Base-by-base conservation (phyloP, 2,888 invertebrate species). In the Exephanes ischioxanthus region DNA sequence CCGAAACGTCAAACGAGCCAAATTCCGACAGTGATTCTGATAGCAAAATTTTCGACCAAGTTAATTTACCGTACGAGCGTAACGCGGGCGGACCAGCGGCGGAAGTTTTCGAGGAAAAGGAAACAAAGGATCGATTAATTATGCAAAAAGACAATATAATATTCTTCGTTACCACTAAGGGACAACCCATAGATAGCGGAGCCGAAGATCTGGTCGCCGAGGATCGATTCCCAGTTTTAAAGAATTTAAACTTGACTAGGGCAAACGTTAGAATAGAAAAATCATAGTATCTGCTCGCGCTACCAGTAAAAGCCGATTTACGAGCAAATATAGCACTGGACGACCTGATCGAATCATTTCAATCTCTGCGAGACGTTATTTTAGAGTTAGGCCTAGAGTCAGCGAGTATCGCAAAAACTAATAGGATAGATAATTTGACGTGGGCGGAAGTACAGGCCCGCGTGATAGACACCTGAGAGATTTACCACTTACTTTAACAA, bases 121-220 rank as follows among this genome's bases (percentile, higher is more conserved):
- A 82, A 53, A 78, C 78, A 22, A 26, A 79, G 9, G 86, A 84
- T 19, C 55, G 66, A 30, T n/a, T 84, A 0, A 51, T 19, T 1
- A 86, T 81, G 86, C 58, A 61, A 16, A 86, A 68, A 11, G 84
- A 83, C n/a, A 84, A 86, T n/a, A 14, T 83, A 0, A 78, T 77
- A 22, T 73, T 11, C 63, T 78, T 86, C 7, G 33, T 71, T 1
- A 83, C 78, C 0, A 66, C 75, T 3, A 71, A 66, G 16, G 68
- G 68, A 0, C 73, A 86, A n/a, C 14, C 77, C 0, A 7, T 75
- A 22, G 86, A 81, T 26, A 83, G 61, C 22, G 83, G 83, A 9
- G 83, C 81, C 1, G 48, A 41, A 19, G 78, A 82, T 1, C 30
- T 67, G 5, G 26, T 22, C 22, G 55, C n/a, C 1, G n/a, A 1